Percentiles rank a stretch among this genome's conserved stretches.
These are phyloP conservation scores for Spatulosminthurus flaviceps DNA, from an alignment of 2,888 invertebrate species.

Conservation along the genomic window DNA sequence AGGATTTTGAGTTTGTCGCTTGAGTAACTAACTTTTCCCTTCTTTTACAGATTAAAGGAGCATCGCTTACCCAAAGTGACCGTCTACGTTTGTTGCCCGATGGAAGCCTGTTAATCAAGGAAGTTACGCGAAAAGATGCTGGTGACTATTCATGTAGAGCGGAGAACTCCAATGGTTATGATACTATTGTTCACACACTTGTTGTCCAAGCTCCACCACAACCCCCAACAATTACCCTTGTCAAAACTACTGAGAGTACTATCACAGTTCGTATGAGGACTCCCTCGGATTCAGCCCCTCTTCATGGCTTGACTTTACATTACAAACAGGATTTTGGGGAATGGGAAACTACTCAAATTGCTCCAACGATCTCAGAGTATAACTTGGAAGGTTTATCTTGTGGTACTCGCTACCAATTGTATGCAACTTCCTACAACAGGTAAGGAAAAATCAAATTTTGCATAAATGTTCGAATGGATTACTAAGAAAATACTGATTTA, in stretches of 20 bases:
- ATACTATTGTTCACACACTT: slow-evolving; percentile 61
- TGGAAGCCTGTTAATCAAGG: slow-evolving; percentile 89
- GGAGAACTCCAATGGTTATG: slow-evolving; percentile 61
- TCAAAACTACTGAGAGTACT: slow-evolving; percentile 79
- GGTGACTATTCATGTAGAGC: slow-evolving; percentile 86
- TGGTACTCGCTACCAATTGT: slow-evolving; percentile 92
- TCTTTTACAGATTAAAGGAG: slow-evolving; percentile 75
- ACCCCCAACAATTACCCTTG: slow-evolving; percentile 78
- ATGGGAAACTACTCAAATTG: slow-evolving; percentile 84
- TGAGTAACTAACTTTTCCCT: background rate
- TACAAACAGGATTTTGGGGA: slow-evolving; percentile 95
- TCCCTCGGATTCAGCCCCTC: slow-evolving; percentile 81
- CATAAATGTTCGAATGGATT: slow-evolving; percentile 8
- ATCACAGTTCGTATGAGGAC: slow-evolving; percentile 78
- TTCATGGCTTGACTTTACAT: slow-evolving; percentile 89
- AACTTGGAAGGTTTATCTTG: slow-evolving; percentile 88
- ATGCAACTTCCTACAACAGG: slow-evolving; percentile 92
- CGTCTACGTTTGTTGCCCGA: slow-evolving; percentile 85
- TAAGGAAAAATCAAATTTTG: slow-evolving; percentile 66
- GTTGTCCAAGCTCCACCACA: slow-evolving; percentile 75
- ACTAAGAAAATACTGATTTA: too few relatives aligned
- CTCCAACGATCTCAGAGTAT: slow-evolving; percentile 74
- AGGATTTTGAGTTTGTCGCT: too few relatives aligned
- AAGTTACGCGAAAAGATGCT: slow-evolving; percentile 87
- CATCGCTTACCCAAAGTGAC: slow-evolving; percentile 80